Evolutionary conservation across 2,888 invertebrate genomes (phyloP), one percentile per base, ranked within the genome.

Genomic region (Campoletis raptor): DNA sequence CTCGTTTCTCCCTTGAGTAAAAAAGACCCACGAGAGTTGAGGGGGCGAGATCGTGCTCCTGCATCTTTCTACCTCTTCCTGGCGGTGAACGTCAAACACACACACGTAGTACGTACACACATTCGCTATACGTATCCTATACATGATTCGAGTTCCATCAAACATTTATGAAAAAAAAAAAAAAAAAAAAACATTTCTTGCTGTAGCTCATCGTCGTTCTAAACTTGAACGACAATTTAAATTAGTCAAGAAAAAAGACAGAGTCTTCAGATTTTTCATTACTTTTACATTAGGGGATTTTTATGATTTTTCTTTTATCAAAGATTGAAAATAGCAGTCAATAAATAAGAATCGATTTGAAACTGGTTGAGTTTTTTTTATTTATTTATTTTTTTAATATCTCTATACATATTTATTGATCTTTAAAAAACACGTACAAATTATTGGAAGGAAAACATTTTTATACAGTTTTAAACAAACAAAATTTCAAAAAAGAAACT

Each of bases 201-300:
- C 67, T n/a, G 66, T 8, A 10, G 52, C 52, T 52, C 78, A 52
- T 52, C 67, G 52, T 66, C 52, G 18, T 30, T 67, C 52, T 21
- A 52, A 67, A 52, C 78, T 78, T 24, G 37, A 78, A 67, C 37
- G 78, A 67, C 66, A 52, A 78, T 67, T 78, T 64, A 64, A 76
- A 76, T 64, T 64, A 64, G 64, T 30, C 45, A 2, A 30, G 2
- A 45, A 42, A 10, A 45, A 45, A 64, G 18, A 18, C n/a, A 42
- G 5, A 18, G 10, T 64, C 45, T 36, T 21, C 9, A 36, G 42
- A 24, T 37, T 45, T 45, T 45, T 76, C 64, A 76, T 76, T 64
- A 48, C 76, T 64, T 36, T 45, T 64, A 12, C n/a, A 48, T 57
- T 76, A 57, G 64, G 76, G 64, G 45, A 36, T 76, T 48, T 64